Evolutionary conservation across 2,888 invertebrate genomes (phyloP), one percentile per base, ranked within the genome.

Genomic region (Cheilosia vernalis): DNA sequence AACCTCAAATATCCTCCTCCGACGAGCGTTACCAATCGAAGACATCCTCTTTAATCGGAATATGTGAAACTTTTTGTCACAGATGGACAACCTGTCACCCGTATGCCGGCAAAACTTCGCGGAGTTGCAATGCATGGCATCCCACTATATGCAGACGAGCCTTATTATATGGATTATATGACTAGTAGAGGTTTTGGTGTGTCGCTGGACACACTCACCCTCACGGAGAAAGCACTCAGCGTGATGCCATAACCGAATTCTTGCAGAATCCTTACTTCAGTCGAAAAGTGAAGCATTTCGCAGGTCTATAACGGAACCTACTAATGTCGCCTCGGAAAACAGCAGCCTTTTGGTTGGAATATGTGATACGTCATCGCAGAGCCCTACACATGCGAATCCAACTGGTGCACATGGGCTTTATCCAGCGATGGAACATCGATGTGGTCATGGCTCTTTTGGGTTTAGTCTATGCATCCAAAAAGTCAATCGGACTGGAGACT

Each of bases 301-400:
- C 94, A 0, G 87, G 87, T 7, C 90, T 93, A 24, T 94, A 93
- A 87, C 93, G 92, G 84, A 94, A 94, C 89, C 92, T n/a, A n/a
- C n/a, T n/a, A n/a, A n/a, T n/a, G n/a, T n/a, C n/a, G n/a, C n/a
- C n/a, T n/a, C n/a, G n/a, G n/a, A n/a, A n/a, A n/a, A n/a, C n/a
- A n/a, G n/a, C n/a, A n/a, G n/a, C n/a, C n/a, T n/a, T n/a, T n/a
- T 94, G 94, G 94, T 91, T 93, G 17, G 94, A 94, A 87, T 94
- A 94, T 88, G 93, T 94, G 1, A 90, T 94, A 5, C 92, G 94
- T 55, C 91, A 94, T 89, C 93, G 93, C 69, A 94, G 94, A n/a
- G 93, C 94, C 0, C 88, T 90, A 0, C 93, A 92, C 73, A 92
- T 94, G 88, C 93, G 93, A 87, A 94, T 93, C 89, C 93, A 93